Conservation (phyloP, 1,140 invertebrate genomes). For the Dysdera silvatica region DNA sequence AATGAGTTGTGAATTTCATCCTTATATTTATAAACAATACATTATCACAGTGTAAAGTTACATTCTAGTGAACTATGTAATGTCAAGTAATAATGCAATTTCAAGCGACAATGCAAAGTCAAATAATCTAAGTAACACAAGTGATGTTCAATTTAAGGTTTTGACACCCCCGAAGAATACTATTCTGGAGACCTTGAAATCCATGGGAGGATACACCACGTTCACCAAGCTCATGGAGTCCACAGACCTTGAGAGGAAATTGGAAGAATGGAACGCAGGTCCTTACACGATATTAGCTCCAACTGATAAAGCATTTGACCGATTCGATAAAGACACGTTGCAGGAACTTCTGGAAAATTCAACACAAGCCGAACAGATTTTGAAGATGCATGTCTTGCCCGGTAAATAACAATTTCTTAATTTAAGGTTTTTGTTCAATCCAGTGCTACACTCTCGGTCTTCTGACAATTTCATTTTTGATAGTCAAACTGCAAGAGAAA, state of each 20-base stretch:
- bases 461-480: too few species aligned
- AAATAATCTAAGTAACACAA: too few species aligned
- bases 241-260: constrained; percentile 44
- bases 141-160: constrained; percentile 37
- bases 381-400: constrained; percentile 49
- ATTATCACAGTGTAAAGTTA: too few species aligned
- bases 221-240: constrained; percentile 45
- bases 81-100: too few species aligned
- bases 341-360: constrained; percentile 44
- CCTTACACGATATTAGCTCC: constrained; percentile 48
- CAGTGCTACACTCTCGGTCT: too few species aligned
- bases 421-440: not conserved
- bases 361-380: constrained; percentile 43
- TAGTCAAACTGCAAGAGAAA: too few species aligned
- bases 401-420: constrained; percentile 31
- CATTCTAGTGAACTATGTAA: too few species aligned
- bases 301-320: constrained; percentile 44
- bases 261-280: constrained; percentile 39
- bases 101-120: too few species aligned
- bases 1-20: too few species aligned
- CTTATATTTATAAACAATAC: too few species aligned
- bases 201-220: constrained; percentile 45
- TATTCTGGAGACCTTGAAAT: constrained; percentile 45
- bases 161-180: constrained; percentile 49
- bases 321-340: constrained; percentile 42